Percentiles rank a stretch among this genome's conserved stretches.
These are phyloP conservation scores for Sebastes melanostomus DNA, from an alignment of 2,797 vertebrate genomes.

Conservation along the genomic window DNA sequence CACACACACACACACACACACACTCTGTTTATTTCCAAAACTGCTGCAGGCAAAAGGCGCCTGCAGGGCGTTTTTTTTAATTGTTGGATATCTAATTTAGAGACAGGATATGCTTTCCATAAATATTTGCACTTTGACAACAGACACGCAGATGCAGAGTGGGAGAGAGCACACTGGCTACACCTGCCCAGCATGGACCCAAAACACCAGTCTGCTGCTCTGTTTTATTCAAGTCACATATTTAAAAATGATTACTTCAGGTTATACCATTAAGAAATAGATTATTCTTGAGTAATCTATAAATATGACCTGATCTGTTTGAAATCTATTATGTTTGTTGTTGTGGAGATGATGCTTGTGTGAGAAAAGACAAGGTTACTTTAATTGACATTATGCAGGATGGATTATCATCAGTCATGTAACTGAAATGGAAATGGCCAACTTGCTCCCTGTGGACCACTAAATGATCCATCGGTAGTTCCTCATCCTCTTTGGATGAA, in stretches of 20 bases:
- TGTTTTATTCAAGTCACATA: slow-evolving; percentile 8
- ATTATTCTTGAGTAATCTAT: not conserved
- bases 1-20: slow-evolving; percentile 3
- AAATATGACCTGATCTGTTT: not conserved
- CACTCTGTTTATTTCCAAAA: slow-evolving; percentile 22
- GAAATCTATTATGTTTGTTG: not conserved
- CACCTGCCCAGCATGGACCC: slow-evolving; percentile 43
- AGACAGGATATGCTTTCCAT: slow-evolving; percentile 41
- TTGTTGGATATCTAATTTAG: slow-evolving; percentile 24
- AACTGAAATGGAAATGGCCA: slow-evolving; percentile 22
- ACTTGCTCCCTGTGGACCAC: slow-evolving; percentile 6
- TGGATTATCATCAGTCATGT: slow-evolving; percentile 15
- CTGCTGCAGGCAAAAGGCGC: slow-evolving; percentile 36
- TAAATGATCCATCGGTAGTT: not conserved
- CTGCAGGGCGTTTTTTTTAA: slow-evolving; percentile 13
- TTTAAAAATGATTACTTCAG: not conserved
- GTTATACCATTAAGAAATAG: not conserved
- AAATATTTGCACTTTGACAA: slow-evolving; percentile 66
- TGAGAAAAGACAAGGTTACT: not conserved
- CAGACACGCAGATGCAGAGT: slow-evolving; percentile 52
- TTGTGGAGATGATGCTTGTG: not conserved
- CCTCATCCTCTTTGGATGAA: not conserved
- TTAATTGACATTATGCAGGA: slow-evolving; percentile 7
- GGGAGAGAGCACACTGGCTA: slow-evolving; percentile 38
- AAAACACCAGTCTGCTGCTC: slow-evolving; percentile 10